Evolutionary conservation across 2,113 vertebrate genomes (phyloP).

Genomic region (Thunnus maccoyii): DNA sequence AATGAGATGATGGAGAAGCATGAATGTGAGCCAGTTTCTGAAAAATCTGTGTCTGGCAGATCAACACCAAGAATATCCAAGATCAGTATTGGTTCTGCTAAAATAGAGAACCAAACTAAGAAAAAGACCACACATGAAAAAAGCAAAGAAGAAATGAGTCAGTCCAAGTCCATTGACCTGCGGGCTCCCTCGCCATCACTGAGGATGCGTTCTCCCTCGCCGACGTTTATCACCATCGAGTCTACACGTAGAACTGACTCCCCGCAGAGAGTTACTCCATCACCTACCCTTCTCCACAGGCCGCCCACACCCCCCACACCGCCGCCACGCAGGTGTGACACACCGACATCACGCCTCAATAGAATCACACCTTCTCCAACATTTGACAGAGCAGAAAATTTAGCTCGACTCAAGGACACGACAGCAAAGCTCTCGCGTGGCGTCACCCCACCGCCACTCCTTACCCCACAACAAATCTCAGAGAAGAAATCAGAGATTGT

Average conservation of each 20-base stretch:
- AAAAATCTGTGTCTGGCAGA: conserved; percentile 65
- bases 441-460: conserved; percentile 73
- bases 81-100: conserved; percentile 79
- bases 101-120: conserved; percentile 76
- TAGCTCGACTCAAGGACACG: conserved; percentile 89
- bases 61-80: conserved; percentile 78
- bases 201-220: conserved; percentile 87
- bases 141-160: conserved; percentile 72
- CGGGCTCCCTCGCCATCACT: conserved; percentile 82
- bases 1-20: conserved; percentile 80
- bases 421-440: conserved; percentile 88
- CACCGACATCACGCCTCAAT: conserved; percentile 80
- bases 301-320: conserved; percentile 81
- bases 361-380: conserved; percentile 85
- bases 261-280: conserved; percentile 79
- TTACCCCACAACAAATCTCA: conserved; percentile 72
- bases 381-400: conserved; percentile 87
- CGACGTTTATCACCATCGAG: conserved; percentile 91
- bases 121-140: conserved; percentile 73
- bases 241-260: conserved; percentile 86
- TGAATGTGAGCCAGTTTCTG: conserved; percentile 77
- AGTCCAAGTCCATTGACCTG: conserved; percentile 69
- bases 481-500: conserved; percentile 90
- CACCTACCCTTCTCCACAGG: conserved; percentile 80
- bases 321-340: conserved; percentile 78